A percentile compares a stretch with the other conserved stretches of the same genome.
Evolutionary conservation across 2,888 invertebrate species (phyloP).

Genomic region (Oligia latruncula): DNA sequence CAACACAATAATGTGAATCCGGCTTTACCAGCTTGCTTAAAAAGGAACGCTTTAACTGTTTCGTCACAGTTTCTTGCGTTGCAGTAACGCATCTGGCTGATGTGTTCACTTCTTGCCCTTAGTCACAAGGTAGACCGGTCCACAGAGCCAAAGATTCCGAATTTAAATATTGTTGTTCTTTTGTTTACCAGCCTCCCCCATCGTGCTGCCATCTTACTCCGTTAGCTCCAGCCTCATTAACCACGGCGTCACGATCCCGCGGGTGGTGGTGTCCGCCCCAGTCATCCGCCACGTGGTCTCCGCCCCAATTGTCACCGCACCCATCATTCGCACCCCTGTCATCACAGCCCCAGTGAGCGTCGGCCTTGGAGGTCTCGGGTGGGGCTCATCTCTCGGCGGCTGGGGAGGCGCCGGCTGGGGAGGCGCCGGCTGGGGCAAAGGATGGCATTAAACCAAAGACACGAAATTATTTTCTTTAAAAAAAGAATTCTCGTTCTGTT

Average conservation of each 20-base stretch:
- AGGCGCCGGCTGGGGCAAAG: constrained; percentile 46
- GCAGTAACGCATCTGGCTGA: neutral
- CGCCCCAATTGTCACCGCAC: constrained; percentile 69
- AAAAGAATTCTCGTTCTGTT: constrained; percentile 37
- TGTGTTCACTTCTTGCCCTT: neutral
- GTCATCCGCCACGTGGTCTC: constrained; percentile 59
- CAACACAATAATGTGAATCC: neutral
- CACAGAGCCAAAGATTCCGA: neutral
- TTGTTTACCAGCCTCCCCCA: constrained; percentile 54
- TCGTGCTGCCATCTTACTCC: constrained; percentile 70
- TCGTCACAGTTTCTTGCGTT: neutral
- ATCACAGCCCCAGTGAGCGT: constrained; percentile 50
- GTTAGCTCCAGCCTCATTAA: constrained; percentile 77
- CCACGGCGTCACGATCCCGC: constrained; percentile 78
- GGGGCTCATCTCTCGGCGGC: constrained; percentile 54
- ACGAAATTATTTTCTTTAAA: constrained; percentile 58
- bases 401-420: constrained; percentile 57
- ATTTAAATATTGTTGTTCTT: neutral
- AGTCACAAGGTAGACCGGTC: neutral
- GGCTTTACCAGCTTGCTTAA: neutral
- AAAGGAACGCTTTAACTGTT: neutral
- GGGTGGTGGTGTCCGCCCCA: constrained; percentile 65
- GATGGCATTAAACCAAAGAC: constrained; percentile 56
- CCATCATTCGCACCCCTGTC: constrained; percentile 66
- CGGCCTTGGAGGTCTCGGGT: constrained; percentile 64